A percentile compares a stretch with the other conserved stretches of the same genome.
Conservation (phyloP, 2,113 vertebrate genomes). For the Taxidea taxus region DNA sequence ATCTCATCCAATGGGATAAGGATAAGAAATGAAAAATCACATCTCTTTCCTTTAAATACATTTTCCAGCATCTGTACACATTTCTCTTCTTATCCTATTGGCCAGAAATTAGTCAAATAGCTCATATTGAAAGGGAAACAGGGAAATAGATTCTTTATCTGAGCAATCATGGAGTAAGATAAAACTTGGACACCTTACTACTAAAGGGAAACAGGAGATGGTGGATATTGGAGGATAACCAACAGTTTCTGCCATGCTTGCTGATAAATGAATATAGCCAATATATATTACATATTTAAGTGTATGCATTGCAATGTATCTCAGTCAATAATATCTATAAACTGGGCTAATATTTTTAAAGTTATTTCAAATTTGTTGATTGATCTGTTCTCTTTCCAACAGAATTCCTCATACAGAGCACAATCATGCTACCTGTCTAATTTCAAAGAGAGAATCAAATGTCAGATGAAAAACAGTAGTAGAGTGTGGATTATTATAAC, state of each 20-base stretch:
- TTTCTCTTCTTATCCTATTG: neutral
- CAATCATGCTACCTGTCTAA: neutral
- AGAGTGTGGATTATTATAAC: neutral
- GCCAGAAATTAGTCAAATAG: neutral
- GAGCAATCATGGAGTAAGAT: neutral
- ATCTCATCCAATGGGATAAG: neutral
- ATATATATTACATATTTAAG: neutral
- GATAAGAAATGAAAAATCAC: neutral
- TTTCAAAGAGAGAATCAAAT: neutral
- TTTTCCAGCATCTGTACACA: neutral
- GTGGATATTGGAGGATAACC: neutral
- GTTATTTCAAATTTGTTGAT: neutral
- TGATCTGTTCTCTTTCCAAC: neutral
- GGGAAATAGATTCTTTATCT: neutral
- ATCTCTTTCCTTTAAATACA: neutral
- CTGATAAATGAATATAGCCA: neutral
- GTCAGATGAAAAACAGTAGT: neutral
- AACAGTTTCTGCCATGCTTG: neutral
- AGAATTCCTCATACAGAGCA: neutral
- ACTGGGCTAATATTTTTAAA: neutral
- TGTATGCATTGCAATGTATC: neutral
- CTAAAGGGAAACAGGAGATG: neutral
- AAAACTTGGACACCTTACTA: neutral
- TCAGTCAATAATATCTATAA: neutral
- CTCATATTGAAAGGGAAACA: neutral